Evolutionary conservation across 2,888 invertebrate species (phyloP).

Genomic region (Octodonta nipae): DNA sequence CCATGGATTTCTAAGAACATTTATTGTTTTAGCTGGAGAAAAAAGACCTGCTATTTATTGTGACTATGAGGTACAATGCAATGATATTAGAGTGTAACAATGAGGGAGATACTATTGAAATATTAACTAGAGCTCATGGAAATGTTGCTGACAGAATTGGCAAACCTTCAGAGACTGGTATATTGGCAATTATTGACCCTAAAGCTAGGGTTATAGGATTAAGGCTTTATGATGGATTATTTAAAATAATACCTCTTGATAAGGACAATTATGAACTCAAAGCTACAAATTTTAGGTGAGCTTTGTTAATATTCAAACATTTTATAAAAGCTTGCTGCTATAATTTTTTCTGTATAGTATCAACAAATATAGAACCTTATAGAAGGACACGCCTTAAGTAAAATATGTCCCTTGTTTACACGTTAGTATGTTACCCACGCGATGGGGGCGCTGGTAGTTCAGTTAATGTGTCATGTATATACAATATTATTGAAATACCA

Average conservation of each 20-base stretch:
- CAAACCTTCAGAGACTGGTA: slow-evolving; percentile 89
- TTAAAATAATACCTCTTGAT: slow-evolving; percentile 93
- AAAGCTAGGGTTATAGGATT: slow-evolving; percentile 89
- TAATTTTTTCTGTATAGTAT: no score
- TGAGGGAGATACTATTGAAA: slow-evolving; percentile 72
- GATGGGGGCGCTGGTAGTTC: no score
- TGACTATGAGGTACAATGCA: slow-evolving; percentile 89
- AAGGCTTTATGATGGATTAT: slow-evolving; percentile 87
- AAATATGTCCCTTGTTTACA: no score
- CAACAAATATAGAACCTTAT: no score
- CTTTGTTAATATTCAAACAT: no score
- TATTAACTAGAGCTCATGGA: slow-evolving; percentile 90
- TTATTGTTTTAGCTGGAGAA: slow-evolving; percentile 66
- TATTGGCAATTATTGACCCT: slow-evolving; percentile 90
- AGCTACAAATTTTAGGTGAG: slow-evolving; percentile 65
- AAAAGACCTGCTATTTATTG: slow-evolving; percentile 83
- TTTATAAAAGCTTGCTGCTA: not conserved
- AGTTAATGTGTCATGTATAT: no score
- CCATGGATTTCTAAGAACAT: no score
- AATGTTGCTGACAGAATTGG: slow-evolving; percentile 92
- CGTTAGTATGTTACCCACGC: no score
- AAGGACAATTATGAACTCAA: slow-evolving; percentile 87
- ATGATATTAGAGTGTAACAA: slow-evolving; percentile 85
- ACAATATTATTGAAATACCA: no score
- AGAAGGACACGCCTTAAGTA: no score